A percentile compares a stretch with the other conserved stretches of the same genome.
Evolutionary conservation across 2,888 invertebrate species (phyloP).

Genomic region (Pristionchus mayeri): DNA sequence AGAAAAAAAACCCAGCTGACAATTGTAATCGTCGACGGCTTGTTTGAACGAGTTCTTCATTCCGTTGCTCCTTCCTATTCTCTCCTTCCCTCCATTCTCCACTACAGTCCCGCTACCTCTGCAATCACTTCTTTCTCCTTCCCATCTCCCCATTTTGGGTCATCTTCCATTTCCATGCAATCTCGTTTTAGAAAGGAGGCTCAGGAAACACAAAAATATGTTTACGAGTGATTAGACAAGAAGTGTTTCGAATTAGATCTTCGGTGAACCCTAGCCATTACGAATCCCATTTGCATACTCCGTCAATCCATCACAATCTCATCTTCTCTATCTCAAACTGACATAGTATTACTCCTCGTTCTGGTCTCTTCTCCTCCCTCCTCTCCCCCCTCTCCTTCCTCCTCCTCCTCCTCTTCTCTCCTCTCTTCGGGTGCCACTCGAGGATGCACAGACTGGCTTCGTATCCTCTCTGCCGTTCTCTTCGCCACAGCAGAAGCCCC

Average conservation of each 20-base stretch:
- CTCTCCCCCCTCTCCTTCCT: slow-evolving; percentile 50
- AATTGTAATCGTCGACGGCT: slow-evolving; percentile 13
- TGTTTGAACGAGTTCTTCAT: slow-evolving; percentile 34
- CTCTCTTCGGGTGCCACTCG: slow-evolving; percentile 3
- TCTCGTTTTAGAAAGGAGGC: too few relatives aligned
- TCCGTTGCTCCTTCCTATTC: not conserved
- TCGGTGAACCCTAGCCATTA: too few relatives aligned
- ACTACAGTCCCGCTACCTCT: slow-evolving; percentile 1
- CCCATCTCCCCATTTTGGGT: not conserved
- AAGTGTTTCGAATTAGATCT: too few relatives aligned
- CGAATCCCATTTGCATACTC: too few relatives aligned
- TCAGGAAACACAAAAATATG: not conserved
- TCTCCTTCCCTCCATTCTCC: slow-evolving; percentile 20
- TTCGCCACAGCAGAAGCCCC: slow-evolving; percentile 53
- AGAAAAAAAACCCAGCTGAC: not conserved
- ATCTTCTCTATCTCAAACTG: not conserved
- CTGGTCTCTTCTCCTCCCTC: slow-evolving; percentile 43
- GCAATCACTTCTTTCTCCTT: not conserved
- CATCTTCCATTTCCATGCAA: too few relatives aligned
- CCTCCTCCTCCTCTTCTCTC: slow-evolving; percentile 19
- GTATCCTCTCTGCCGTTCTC: slow-evolving; percentile 51
- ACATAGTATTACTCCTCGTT: slow-evolving; percentile 28
- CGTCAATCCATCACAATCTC: too few relatives aligned
- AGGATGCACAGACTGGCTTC: slow-evolving; percentile 56
- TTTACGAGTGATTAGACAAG: too few relatives aligned